These are phyloP conservation scores for Hucho hucho DNA, from an alignment of 2,113 vertebrate species.

Conservation along the genomic window DNA sequence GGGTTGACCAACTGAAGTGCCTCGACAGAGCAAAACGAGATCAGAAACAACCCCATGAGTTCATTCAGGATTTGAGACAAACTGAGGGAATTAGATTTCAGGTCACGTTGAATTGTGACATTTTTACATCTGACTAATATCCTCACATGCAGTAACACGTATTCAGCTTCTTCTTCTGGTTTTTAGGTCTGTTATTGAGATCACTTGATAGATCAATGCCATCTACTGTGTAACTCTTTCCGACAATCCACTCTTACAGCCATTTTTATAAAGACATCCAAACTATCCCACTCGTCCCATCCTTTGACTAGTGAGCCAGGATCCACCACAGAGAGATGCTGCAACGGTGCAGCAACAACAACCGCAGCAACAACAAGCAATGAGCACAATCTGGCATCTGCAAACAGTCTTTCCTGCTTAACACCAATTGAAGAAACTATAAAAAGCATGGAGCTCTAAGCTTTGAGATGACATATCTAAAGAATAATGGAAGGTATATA, in stretches of 20 bases:
- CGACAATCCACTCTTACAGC: conserved; percentile 61
- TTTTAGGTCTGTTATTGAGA: conserved; percentile 33
- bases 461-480: conserved; percentile 49
- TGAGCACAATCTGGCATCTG: conserved; percentile 4
- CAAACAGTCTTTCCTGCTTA: conserved; percentile 6
- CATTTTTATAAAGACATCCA: conserved; percentile 27
- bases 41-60: conserved; percentile 38
- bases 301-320: conserved; percentile 3
- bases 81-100: conserved; percentile 40
- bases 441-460: conserved; percentile 53
- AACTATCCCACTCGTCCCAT: not conserved
- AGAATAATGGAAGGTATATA: conserved; percentile 45
- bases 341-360: not conserved
- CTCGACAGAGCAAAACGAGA: conserved; percentile 67
- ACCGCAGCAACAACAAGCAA: not conserved
- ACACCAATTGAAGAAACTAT: conserved; percentile 10
- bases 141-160: not conserved
- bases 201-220: conserved; percentile 31
- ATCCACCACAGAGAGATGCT: conserved; percentile 12
- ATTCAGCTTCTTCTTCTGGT: conserved; percentile 12
- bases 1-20: conserved; percentile 73
- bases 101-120: conserved; percentile 15
- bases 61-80: conserved; percentile 52
- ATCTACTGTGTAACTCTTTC: conserved; percentile 39
- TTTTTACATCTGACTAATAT: conserved; percentile 21